Base-by-base conservation (phyloP, 1,140 invertebrate species). In the Musca domestica region DNA sequence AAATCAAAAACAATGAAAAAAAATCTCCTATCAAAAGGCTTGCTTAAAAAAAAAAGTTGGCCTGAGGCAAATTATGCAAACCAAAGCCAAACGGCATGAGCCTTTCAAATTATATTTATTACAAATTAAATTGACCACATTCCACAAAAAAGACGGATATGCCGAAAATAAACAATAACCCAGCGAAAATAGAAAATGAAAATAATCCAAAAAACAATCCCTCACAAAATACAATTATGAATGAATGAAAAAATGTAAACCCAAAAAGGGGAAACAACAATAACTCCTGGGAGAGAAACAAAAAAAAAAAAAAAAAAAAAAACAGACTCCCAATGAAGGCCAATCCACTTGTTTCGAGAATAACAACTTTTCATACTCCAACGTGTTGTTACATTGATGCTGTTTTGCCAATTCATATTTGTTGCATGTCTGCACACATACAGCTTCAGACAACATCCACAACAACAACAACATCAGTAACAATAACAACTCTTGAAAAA, bases 121-220 rank as follows among this genome's bases (percentile, higher is more conserved):
- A 17, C 56, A 34, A 61, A 61, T 61, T 61, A 41, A 61, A 61
- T 61, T 61, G 10, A 61, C 56, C 56, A 34, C 56, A 61, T n/a
- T 41, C 34, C 34, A 5, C 4, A 41, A 41, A 41, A 12, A 41
- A 41, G 34, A 41, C 6, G 34, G 10, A 41, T 41, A 41, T 41
- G 10, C 34, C 2, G 5, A 41, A 41, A 2, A 41, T 41, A 41
- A 41, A 41, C 34, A 41, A 41, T 41, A 41, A 41, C 34, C 2
- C 12, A 41, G 34, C 6, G 12, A 41, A 41, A 41, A 41, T 41
- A 41, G 34, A 41, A 41, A 41, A 41, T 41, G 4, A 41, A 41
- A 41, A 30, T n/a, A 51, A 58, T 27, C 6, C 23, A 30, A 27
- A 27, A 58, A 51, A 3, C 14, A 58, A 58, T 10, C 34, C 4